Base-by-base conservation (phyloP, 2,888 invertebrate species). In the Synanthedon vespiformis region DNA sequence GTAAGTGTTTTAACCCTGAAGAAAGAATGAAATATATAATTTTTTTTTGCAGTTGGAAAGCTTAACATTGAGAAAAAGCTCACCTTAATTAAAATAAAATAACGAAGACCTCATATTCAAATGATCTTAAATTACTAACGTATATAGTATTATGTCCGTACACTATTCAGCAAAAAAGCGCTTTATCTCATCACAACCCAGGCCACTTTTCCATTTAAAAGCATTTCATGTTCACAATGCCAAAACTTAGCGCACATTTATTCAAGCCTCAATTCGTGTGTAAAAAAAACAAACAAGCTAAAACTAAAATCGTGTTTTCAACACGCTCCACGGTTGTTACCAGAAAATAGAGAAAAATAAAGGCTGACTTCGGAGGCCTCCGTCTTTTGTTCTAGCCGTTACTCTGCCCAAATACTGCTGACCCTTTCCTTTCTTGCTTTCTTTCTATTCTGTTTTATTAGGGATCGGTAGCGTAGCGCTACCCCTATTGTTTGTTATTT, bases 351-450 rank as follows among this genome's bases (percentile, higher is more conserved):
- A 48, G 48, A 10, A 48, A 48, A 48, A 48, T 48, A 48, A 48
- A 22, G 22, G 12, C 22, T 12, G 12, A 16, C 50, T 11, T 12
- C 40, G 51, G 48, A 49, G 40, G 51, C 40, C 51, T 58, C 52
- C 58, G 56, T 67, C 67, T 67, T 71, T 71, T 69, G 64, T 64
- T 61, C 51, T 56, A 59, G 59, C 53, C 63, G 58, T 63, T 64
- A 61, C 60, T 56, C 51, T n/a, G 52, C 2, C 56, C 56, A 56
- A 41, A 22, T n/a, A 44, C 5, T 48, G 44, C 16, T 53, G 54
- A 53, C 44, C 56, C 16, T 34, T 5, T 0, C 12, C 49, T 55
- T 55, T 56, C 53, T 51, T 52, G 40, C 49, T 13, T 34, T 22
- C 49, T 44, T 50, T 54, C 47, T 49, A 40, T 54, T 52, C 50